These are phyloP conservation scores for Automeris io DNA, from an alignment of 2,888 invertebrate species.

Conservation along the genomic window DNA sequence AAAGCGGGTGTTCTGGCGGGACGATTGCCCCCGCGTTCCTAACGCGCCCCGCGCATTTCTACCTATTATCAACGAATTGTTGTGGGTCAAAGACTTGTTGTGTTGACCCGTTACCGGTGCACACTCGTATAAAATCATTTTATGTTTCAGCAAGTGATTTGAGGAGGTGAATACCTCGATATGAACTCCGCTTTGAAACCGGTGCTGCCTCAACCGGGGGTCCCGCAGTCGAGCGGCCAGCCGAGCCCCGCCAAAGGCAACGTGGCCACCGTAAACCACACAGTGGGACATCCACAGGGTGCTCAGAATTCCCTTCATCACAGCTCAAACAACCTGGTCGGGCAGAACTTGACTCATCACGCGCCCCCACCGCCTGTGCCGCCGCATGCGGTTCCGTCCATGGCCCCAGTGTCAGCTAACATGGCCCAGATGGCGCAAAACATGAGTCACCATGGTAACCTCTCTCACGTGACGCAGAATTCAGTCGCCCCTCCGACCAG, in stretches of 20 bases:
- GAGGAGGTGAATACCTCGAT: constrained; percentile 38
- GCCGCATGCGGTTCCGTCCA: constrained; percentile 60
- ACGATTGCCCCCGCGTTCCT: constrained; percentile 48
- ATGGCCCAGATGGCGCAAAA: constrained; percentile 74
- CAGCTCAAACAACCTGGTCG: constrained; percentile 48
- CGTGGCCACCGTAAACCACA: constrained; percentile 61
- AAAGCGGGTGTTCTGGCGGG: constrained; percentile 41
- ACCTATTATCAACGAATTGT: constrained; percentile 63
- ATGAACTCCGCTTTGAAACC: constrained; percentile 81
- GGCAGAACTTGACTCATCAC: constrained; percentile 60
- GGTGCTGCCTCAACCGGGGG: constrained; percentile 71
- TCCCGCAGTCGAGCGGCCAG: constrained; percentile 62
- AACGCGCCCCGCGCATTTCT: constrained; percentile 55
- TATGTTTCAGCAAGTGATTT: constrained; percentile 59
- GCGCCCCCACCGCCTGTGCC: constrained; percentile 44
- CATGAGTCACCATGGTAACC: constrained; percentile 72
- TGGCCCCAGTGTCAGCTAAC: constrained; percentile 71
- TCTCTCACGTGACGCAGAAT: constrained; percentile 63
- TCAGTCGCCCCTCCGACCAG: constrained; percentile 46
- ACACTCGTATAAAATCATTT: constrained; percentile 45
- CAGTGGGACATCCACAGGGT: constrained; percentile 58
- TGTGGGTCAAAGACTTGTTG: constrained; percentile 69
- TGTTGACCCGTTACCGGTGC: constrained; percentile 49
- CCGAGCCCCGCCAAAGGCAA: constrained; percentile 65
- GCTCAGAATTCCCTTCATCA: constrained; percentile 57